These are phyloP conservation scores for Actinopyga echinites DNA, from an alignment of 53 echinoderm and acorn worm genomes.

Conservation along the genomic window DNA sequence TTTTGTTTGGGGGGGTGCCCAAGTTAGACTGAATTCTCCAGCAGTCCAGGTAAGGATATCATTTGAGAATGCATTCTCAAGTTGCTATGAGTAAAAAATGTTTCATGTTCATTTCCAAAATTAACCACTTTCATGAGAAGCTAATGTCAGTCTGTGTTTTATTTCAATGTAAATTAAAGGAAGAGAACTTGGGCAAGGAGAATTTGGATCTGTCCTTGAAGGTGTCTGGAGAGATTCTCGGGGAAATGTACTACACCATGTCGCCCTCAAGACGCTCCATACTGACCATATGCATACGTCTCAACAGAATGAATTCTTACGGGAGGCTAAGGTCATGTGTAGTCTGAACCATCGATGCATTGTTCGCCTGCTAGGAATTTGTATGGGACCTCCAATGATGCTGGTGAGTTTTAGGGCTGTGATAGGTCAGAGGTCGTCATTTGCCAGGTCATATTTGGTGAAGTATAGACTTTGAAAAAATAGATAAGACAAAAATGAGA, in stretches of 20 bases:
- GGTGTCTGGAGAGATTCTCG: conserved; percentile 67
- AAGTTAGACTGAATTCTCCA: too few species aligned
- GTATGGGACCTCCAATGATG: conserved; percentile 88
- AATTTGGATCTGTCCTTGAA: conserved; percentile 92
- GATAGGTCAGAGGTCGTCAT: too few species aligned
- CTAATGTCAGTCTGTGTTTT: too few species aligned
- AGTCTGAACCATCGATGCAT: conserved; percentile 88
- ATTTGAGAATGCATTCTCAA: too few species aligned
- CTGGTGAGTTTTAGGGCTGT: conserved; percentile 47
- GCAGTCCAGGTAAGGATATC: too few species aligned
- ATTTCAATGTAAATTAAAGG: conserved; percentile 30
- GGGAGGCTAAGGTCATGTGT: conserved; percentile 93
- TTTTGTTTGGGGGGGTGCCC: too few species aligned
- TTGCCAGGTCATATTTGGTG: too few species aligned
- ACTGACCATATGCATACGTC: conserved; percentile 89
- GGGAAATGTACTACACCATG: conserved; percentile 35
- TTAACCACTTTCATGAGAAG: too few species aligned
- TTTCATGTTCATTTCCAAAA: too few species aligned
- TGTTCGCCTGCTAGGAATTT: conserved; percentile 83
- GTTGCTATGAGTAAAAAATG: too few species aligned
- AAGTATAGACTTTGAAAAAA: too few species aligned
- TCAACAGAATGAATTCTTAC: conserved; percentile 79
- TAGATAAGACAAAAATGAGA: too few species aligned
- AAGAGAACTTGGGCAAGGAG: conserved; percentile 90
- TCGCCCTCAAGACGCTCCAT: conserved; percentile 91